Base-by-base conservation (phyloP, 1,140 invertebrate species). In the Lerema accius region DNA sequence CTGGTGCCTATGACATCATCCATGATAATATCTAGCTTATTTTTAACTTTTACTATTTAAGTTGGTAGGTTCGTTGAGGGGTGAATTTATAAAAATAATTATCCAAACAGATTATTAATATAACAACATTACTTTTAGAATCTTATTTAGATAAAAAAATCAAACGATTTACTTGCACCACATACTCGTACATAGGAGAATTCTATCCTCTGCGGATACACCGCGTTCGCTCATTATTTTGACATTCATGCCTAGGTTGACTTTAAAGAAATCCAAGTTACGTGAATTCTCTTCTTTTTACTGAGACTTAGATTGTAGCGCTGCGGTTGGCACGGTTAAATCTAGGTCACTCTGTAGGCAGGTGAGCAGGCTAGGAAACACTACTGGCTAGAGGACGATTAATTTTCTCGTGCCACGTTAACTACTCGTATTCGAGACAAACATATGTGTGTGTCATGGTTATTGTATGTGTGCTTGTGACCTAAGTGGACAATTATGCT, bases 291-390 rank as follows among this genome's bases (percentile, higher is more conserved):
- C 58, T 45, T 68, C 60, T 63, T 72, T 68, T 71, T 70, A 63
- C 63, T 58, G 64, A 40, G 55, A 60, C 64, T 53, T 60, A 40
- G 60, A 40, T 53, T 40, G 58, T 40, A 45, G 63, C 64, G 61
- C 19, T 74, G 69, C 61, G 69, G 71, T 69, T 66, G 67, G 70
- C 65, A 69, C 63, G 58, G 65, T 66, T 73, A 43, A 48, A 76
- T 59, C 53, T 76, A 56, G 74, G 74, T 76, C 74, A 73, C 49
- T 28, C 61, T 61, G 67, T 69, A 59, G 68, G 69, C 63, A 63
- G 62, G 59, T 66, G 58, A 58, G 39, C 32, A 48, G 51, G 63
- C 32, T 32, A 45, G 26, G 49, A 23, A 55, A 45, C 23, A 28
- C 11, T 40, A 16, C 39, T 16, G 15, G 19, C 9, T 32, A 56